These are phyloP conservation scores for Trachelus tabidus DNA, from an alignment of 2,888 invertebrate species.

Conservation along the genomic window DNA sequence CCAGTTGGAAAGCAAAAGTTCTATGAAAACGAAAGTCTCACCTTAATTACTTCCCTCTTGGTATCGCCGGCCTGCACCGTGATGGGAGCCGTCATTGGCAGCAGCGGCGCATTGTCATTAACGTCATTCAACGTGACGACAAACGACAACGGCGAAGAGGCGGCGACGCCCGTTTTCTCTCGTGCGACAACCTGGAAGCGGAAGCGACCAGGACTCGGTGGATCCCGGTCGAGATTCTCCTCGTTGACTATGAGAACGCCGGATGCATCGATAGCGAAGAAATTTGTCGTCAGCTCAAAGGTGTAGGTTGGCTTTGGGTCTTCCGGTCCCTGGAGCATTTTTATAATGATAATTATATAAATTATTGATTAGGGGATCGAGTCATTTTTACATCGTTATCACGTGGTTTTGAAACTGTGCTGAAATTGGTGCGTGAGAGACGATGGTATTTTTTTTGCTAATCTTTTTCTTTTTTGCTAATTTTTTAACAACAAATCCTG, in stretches of 20 bases:
- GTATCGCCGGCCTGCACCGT: conserved; percentile 83
- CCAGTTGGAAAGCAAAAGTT: background rate
- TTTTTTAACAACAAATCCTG: background rate
- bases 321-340: conserved; percentile 74
- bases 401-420: too few relatives aligned
- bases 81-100: conserved; percentile 84
- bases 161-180: conserved; percentile 81
- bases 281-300: conserved; percentile 86
- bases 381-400: too few relatives aligned
- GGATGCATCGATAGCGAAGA: conserved; percentile 81
- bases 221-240: conserved; percentile 86
- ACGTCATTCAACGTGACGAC: conserved; percentile 83
- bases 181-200: conserved; percentile 90
- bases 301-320: conserved; percentile 84
- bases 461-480: background rate
- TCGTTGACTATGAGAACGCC: conserved; percentile 83
- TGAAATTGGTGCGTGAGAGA: background rate
- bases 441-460: too few relatives aligned
- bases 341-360: background rate
- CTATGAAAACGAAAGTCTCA: conserved; percentile 52
- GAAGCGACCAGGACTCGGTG: conserved; percentile 85
- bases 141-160: conserved; percentile 84
- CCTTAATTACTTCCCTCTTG: conserved; percentile 76
- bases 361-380: background rate
- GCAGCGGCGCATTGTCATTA: conserved; percentile 87